Base-by-base conservation (phyloP, 2,888 invertebrate species). In the Rhamnusium bicolor region DNA sequence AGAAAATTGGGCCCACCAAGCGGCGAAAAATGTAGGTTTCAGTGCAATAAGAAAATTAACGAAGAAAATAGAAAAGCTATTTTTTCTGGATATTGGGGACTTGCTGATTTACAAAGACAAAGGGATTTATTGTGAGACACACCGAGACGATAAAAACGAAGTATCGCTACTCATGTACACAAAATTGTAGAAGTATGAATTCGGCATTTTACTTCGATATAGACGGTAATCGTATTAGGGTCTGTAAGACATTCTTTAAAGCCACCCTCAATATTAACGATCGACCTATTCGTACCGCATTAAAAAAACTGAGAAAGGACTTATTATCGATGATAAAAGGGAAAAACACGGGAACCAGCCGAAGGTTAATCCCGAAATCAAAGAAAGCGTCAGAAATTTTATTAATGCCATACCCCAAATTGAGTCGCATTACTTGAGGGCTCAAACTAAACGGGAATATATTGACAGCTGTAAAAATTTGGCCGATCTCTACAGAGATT, bases 341-440 rank as follows among this genome's bases (percentile, higher is more conserved):
- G 76, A 74, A 14, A 76, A 69, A 69, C 69, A 78, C 19, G 71
- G 68, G 53, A 68, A 78, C 6, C 74, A 75, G 21, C 69, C 73
- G 6, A 77, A 61, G 4, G 69, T 69, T 16, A 46, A 51, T 60
- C 61, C 60, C n/a, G 70, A 67, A 62, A 72, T 77, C 2, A 73
- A 72, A 46, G 47, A 67, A 3, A 69, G 67, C 58, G 47, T 72
- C n/a, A 53, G 27, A 62, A 47, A 66, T 40, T 61, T 60, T 58
- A 70, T 62, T 40, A 69, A 73, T 18, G 21, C 29, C 8, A 62
- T 73, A 19, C 61, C 71, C 10, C 27, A 68, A 47, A 51, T 47
- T 1, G 71, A 69, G 40, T 46, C 56, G 73, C 83, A 83, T 69
- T 84, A 79, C 74, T 84, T 84, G 76, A 84, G 83, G 82, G 71